Evolutionary conservation across 2,797 vertebrate genomes (phyloP).

Genomic region (Pristis pectinata): DNA sequence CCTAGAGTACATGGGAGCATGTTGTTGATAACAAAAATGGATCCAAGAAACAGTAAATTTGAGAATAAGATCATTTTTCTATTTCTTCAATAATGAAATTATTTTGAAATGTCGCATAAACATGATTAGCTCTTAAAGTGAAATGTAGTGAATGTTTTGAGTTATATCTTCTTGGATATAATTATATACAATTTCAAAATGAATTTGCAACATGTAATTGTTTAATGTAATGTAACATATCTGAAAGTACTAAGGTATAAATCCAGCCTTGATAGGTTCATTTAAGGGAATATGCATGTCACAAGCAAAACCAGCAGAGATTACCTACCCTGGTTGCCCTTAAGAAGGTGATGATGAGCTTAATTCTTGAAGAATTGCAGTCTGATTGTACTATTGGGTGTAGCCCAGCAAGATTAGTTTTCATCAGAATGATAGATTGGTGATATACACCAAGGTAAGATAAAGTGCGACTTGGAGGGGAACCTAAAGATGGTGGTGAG

Average conservation of each 20-base stretch:
- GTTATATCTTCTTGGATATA: background rate
- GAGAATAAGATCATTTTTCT: background rate
- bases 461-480: too few species aligned
- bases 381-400: too few species aligned
- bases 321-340: too few species aligned
- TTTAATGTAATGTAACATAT: background rate
- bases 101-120: background rate
- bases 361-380: too few species aligned
- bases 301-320: too few species aligned
- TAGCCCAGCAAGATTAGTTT: too few species aligned
- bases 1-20: background rate
- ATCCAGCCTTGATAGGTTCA: background rate
- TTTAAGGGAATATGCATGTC: too few species aligned
- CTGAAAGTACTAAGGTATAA: background rate
- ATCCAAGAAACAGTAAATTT: background rate
- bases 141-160: background rate
- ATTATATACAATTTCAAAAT: background rate
- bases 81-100: background rate
- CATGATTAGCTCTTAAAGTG: background rate
- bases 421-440: too few species aligned
- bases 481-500: too few species aligned
- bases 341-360: too few species aligned
- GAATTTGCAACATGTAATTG: background rate
- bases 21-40: background rate
- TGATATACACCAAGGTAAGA: too few species aligned